Evolutionary conservation across 1,140 invertebrate species (phyloP).

Genomic region (Sinonovacula constricta): DNA sequence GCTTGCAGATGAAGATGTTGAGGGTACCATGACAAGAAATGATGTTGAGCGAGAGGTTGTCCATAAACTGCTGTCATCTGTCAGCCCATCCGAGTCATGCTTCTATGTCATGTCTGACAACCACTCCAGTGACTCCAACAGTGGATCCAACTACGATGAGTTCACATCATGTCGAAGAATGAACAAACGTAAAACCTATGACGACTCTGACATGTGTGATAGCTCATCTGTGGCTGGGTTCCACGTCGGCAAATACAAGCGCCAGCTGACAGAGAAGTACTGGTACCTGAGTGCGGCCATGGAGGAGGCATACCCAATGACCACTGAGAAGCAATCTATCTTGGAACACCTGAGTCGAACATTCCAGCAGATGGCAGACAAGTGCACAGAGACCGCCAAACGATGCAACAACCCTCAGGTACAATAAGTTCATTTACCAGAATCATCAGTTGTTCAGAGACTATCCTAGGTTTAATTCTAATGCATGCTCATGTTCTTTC

Average conservation of each 20-base stretch:
- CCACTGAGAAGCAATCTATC: conserved; percentile 33
- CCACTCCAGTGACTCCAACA: conserved; percentile 32
- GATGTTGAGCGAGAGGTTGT: conserved; percentile 41
- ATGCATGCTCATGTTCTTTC: too few species aligned
- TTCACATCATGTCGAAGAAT: conserved; percentile 40
- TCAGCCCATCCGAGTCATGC: conserved; percentile 33
- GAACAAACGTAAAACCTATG: conserved; percentile 30
- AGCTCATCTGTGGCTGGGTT: not conserved
- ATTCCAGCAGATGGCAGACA: conserved; percentile 37
- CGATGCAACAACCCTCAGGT: not conserved
- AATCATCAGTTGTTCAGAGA: too few species aligned
- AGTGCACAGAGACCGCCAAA: conserved; percentile 10
- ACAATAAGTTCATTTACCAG: too few species aligned
- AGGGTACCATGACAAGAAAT: conserved; percentile 36
- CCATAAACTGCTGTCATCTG: conserved; percentile 18
- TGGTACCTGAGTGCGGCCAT: conserved; percentile 10
- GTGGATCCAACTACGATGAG: conserved; percentile 28
- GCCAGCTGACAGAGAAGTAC: conserved; percentile 20
- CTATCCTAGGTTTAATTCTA: too few species aligned
- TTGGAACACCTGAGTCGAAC: conserved; percentile 37
- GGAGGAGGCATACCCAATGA: conserved; percentile 15
- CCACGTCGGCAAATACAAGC: conserved; percentile 22
- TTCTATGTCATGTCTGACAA: conserved; percentile 38
- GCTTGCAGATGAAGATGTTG: conserved; percentile 9
- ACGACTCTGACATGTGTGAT: conserved; percentile 11